A percentile compares a stretch with the other conserved stretches of the same genome.
Evolutionary conservation across 2,113 vertebrate genomes (phyloP).

Genomic region (Syngnathus scovelli): DNA sequence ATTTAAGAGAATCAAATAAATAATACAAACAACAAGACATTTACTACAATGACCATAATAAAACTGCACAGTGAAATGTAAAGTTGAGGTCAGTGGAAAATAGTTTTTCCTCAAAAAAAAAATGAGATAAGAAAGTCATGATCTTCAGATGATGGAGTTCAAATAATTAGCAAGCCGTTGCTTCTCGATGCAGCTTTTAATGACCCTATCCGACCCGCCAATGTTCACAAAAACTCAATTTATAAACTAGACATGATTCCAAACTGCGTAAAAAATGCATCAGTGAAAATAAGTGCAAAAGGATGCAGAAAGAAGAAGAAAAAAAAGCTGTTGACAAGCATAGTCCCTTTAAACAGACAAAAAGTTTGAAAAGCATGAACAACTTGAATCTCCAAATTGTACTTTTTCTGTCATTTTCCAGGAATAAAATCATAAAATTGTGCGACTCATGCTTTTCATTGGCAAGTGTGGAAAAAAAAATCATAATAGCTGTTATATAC

Average conservation of each 20-base stretch:
- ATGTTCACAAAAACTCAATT: not conserved
- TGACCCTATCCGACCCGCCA: slow-evolving; percentile 22
- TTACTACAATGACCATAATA: not conserved
- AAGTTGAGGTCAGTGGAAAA: slow-evolving; percentile 2
- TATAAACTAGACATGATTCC: not conserved
- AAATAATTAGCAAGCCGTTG: slow-evolving; percentile 9
- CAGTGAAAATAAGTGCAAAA: slow-evolving; percentile 31
- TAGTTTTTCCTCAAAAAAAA: not conserved
- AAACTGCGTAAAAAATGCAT: slow-evolving; percentile 12
- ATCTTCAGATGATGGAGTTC: not conserved
- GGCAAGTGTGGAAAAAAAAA: slow-evolving; percentile 26
- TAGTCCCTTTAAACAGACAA: slow-evolving; percentile 85
- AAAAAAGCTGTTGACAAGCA: slow-evolving; percentile 68
- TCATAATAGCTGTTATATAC: slow-evolving; percentile 63
- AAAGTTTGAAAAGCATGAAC: slow-evolving; percentile 41
- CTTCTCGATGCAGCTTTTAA: slow-evolving; percentile 10
- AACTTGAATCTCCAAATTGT: not conserved
- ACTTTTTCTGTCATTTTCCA: not conserved
- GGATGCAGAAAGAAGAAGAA: slow-evolving; percentile 53
- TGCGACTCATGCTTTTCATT: not conserved
- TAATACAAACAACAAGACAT: not conserved
- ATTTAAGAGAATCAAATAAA: not conserved
- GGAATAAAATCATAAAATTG: not conserved
- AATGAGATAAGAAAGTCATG: slow-evolving; percentile 6
- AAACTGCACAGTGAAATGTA: not conserved